Evolutionary conservation across 2,797 vertebrate species (phyloP).

Genomic region (Botia almorhae): DNA sequence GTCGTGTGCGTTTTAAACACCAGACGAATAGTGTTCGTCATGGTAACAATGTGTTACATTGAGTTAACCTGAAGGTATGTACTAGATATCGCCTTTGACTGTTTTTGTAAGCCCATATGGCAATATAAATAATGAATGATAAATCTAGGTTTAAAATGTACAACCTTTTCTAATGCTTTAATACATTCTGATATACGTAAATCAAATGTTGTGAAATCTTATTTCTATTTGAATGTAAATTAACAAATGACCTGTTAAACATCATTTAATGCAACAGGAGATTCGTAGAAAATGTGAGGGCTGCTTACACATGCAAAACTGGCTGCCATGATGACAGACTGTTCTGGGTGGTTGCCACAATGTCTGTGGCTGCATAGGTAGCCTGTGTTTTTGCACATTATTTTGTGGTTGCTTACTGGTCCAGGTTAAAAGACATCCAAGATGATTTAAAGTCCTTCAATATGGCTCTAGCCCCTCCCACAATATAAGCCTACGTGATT

Average conservation of each 20-base stretch:
- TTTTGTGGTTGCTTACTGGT: conserved; percentile 5
- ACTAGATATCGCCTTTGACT: not conserved
- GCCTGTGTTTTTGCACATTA: not conserved
- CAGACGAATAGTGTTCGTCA: not conserved
- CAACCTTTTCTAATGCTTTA: not conserved
- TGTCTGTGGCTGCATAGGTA: conserved; percentile 6
- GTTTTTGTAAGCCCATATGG: not conserved
- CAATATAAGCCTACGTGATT: not conserved
- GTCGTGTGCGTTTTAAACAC: not conserved
- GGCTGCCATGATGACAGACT: not conserved
- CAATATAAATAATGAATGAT: not conserved
- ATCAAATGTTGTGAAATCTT: not conserved
- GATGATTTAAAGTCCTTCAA: not conserved
- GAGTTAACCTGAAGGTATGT: not conserved
- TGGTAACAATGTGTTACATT: not conserved
- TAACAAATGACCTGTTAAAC: not conserved
- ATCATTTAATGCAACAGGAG: too few species aligned
- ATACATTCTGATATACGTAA: too few species aligned
- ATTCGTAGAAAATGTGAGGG: not conserved
- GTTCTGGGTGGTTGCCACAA: conserved; percentile 14
- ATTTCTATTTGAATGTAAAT: not conserved
- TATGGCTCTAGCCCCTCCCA: not conserved
- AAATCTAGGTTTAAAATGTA: not conserved
- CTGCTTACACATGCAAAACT: conserved; percentile 7
- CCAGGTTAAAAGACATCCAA: not conserved